Evolutionary conservation across 1,140 invertebrate species (phyloP), one percentile per base, ranked within the genome.

Genomic region (Heliconius eleuchia): DNA sequence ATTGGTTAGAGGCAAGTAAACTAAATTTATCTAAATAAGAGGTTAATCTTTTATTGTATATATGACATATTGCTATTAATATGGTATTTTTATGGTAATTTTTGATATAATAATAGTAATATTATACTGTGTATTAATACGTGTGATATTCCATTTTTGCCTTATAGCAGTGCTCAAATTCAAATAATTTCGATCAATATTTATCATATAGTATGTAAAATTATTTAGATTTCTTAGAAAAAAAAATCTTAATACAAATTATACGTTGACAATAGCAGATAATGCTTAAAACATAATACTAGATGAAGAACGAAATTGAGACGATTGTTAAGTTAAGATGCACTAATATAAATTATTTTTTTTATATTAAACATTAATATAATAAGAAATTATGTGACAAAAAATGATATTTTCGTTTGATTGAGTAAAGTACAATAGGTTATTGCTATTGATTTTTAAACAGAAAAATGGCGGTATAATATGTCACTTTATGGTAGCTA

Each of bases 401-500:
- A 27, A 60, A 66, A 66, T 66, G 3, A 13, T 66, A 66, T 66
- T 66, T 34, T 66, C 11, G 27, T 13, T 57, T 16, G 60, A 27
- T 66, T 30, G 60, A 66, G n/a, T 16, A 23, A 2, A 30, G n/a
- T 23, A 23, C n/a, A 57, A 9, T 27, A 66, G 27, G 13, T 66
- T 66, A n/a, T 23, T 27, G 27, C 23, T 66, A 66, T 66, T 66
- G 19, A 3, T 66, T 66, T 3, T 66, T 2, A 9, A 66, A 30
- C 13, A 66, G 23, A 66, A 30, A 23, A 27, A 66, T 66, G 57
- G 57, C 57, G 30, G n/a, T 55, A 55, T 74, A 70, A 71, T 57
- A 39, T 76, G 76, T 80, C 74, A 80, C 27, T 42, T n/a, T 52
- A 83, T 78, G 85, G 85, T 89, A 91, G 87, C 85, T 88, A 88